A percentile compares a stretch with the other conserved stretches of the same genome.
Evolutionary conservation across 2,113 vertebrate genomes (phyloP).

Genomic region (Zosterops japonicus): DNA sequence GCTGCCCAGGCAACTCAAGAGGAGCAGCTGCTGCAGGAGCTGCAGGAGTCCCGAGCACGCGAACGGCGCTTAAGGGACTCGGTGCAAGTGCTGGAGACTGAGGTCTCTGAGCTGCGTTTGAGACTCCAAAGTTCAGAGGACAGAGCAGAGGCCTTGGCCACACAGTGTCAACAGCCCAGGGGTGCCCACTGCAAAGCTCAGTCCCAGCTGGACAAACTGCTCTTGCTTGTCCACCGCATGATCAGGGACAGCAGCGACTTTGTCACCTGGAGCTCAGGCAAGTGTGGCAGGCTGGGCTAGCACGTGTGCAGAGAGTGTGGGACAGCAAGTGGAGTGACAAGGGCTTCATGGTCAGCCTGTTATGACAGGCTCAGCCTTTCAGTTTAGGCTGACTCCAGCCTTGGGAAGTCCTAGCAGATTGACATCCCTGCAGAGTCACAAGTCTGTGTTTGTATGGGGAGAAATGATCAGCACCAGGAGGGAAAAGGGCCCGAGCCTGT

Average conservation of each 20-base stretch:
- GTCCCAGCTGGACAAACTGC: constrained; percentile 62
- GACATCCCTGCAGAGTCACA: background rate
- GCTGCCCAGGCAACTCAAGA: constrained; percentile 23
- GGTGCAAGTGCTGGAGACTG: background rate
- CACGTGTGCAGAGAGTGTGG: background rate
- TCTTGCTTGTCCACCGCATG: constrained; percentile 15
- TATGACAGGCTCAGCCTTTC: background rate
- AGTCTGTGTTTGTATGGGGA: background rate
- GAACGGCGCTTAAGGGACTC: background rate
- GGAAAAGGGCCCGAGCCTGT: background rate
- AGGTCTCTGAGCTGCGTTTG: constrained; percentile 48
- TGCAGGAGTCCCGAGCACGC: background rate
- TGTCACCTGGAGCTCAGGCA: background rate
- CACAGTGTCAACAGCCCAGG: constrained; percentile 33
- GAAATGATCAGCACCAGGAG: background rate
- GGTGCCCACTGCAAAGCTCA: background rate
- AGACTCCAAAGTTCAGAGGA: constrained; percentile 47
- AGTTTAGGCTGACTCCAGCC: background rate
- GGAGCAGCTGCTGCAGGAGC: constrained; percentile 20
- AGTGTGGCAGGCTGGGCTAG: background rate
- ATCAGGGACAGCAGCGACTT: constrained; percentile 22
- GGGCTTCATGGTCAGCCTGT: background rate
- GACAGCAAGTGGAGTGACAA: background rate
- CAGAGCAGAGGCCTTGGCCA: constrained; percentile 22
- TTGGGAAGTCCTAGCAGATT: background rate